Evolutionary conservation across 2,113 vertebrate genomes (phyloP), one percentile per base, ranked within the genome.

Genomic region (Tachycineta bicolor): DNA sequence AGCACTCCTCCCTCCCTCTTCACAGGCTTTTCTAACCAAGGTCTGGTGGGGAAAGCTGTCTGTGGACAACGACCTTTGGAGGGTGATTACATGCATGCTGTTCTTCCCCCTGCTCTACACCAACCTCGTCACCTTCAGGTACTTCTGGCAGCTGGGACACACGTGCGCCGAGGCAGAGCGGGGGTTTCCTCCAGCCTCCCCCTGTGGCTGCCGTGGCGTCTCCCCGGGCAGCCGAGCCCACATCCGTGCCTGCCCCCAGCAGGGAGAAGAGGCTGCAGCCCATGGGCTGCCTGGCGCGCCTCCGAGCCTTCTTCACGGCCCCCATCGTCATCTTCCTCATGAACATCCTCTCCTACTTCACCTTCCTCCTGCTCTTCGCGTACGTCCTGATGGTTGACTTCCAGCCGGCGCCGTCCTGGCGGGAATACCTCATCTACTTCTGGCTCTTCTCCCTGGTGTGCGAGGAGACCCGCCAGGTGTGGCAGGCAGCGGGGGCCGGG

Each of bases 11-110:
- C 43, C 24, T 52, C 43, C 39, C 41, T 24, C n/a, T 44, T 92
- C 87, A 2, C 92, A 99, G 99, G 98, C 98, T 92, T 98, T 99
- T 71, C 97, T 99, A 82, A 99, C 99, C 88, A 98, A 98, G 97
- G 99, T 99, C 95, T 99, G 99, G 99, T 99, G 98, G 98, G 99
- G 99, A 6, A 98, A 99, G 96, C 98, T 99, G 58, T 98, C 98
- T 0, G 98, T 99, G 87, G 98, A 99, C 94, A 99, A 98, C 0
- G 97, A 98, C 20, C 97, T 98, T 14, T 99, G 99, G 99, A 96
- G 96, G 50, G 96, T 99, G 31, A 85, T 99, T 5, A 26, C 96
- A 7, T 99, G 99, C 94, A 98, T 99, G 98, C 58, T 99, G 52
- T 98, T 97, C 95, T 98, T 98, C 91, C 99, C 99, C 0, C 97